Base-by-base conservation (phyloP, 2,888 invertebrate genomes). In the Cybosia mesomella region DNA sequence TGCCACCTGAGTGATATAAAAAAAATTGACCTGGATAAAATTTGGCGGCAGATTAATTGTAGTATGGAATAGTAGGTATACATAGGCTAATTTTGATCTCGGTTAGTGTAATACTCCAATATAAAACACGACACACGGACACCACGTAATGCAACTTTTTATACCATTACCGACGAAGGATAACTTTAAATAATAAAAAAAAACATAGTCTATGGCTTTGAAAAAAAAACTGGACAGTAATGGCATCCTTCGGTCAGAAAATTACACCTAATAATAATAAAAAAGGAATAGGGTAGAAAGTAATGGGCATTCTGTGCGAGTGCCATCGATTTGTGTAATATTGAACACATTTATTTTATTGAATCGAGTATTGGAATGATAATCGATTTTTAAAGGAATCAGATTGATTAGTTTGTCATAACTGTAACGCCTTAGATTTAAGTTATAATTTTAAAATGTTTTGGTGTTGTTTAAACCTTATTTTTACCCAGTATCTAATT, bases 181-280 rank as follows among this genome's bases (percentile, higher is more conserved):
- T 76, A 73, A 66, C 66, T 72, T 67, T 55, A 28, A 66, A 75
- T 5, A 49, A 71, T n/a, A 73, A 80, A 79, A 77, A 74, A 76
- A 70, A 67, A 71, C 34, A 76, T 64, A 64, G 68, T 72, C 79
- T 76, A 80, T 76, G 71, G 71, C 71, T 76, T 68, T 69, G 67
- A 77, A 80, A 78, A 80, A 74, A 74, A 79, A 72, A 74, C 63
- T 70, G 75, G 67, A 70, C 79, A 67, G 81, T 80, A 81, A 80
- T 80, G 75, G 76, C 70, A 77, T 81, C 80, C 81, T 77, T 74
- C 72, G 79, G 76, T 79, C 69, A 70, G 81, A 70, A 80, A 80
- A 80, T 80, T 80, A 76, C 80, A 68, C 66, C 63, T 63, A 60
- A 68, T 24, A 34, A 53, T 59, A 64, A 64, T 67, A 22, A 34